Evolutionary conservation across 2,888 invertebrate genomes (phyloP), one percentile per base, ranked within the genome.

Genomic region (Rhagium mordax): DNA sequence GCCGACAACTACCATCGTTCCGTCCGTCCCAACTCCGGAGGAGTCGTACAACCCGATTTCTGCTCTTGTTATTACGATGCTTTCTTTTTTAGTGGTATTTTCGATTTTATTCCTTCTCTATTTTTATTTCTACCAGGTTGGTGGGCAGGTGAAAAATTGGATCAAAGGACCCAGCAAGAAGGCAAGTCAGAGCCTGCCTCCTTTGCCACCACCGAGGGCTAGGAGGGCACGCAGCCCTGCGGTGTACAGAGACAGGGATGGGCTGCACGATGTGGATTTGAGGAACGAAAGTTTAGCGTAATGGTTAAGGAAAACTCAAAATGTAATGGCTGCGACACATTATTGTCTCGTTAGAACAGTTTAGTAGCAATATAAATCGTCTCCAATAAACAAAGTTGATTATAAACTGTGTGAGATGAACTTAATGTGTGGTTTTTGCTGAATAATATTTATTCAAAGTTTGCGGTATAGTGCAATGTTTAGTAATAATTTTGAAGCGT

Each of bases 91-190:
- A 87, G 89, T 93, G 83, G 91, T 93, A 57, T 86, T 93, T 82
- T 91, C 91, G 74, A 88, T 91, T 79, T 89, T 94, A 84, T 92
- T 92, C 76, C 90, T 92, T 74, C 89, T 94, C 81, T 95, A 94
- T 87, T 88, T 93, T 83, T 94, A 94, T 87, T 94, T 93, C 85
- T 94, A 94, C 89, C 92, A 93, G 87, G 92, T 93, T 82, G 92
- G 93, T 82, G 90, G 90, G 84, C 90, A 90, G 79, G 90, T 94
- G 79, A 93, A 93, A 87, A 90, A 88, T 77, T 89, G 93, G 85
- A 86, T 94, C 51, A 80, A 78, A 61, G 75, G 74, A 13, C 72
- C 75, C 0, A 73, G 62, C 21, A 74, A 76, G 21, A 77, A 78
- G 16, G 13, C 61, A 13, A 73, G 48, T 68, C 72, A 71, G 78